A percentile compares a stretch with the other conserved stretches of the same genome.
These are phyloP conservation scores for Malurus cyaneus DNA, from an alignment of 2,113 vertebrate species.

Conservation along the genomic window DNA sequence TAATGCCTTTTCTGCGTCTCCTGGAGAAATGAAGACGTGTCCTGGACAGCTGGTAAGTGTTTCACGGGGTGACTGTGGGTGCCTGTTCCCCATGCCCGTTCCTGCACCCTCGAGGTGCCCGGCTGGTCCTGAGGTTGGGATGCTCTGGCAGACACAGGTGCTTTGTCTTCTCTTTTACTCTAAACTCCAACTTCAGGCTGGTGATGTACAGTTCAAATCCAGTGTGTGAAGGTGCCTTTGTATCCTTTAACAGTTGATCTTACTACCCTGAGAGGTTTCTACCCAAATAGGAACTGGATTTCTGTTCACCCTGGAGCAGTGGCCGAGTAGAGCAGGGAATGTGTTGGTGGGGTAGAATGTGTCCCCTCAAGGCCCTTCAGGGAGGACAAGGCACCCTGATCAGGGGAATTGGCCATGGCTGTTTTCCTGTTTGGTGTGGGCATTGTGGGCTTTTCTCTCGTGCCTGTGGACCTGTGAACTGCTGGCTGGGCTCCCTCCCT, in stretches of 20 bases:
- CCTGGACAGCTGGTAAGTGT: background rate
- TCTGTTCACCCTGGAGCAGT: rapidly evolving
- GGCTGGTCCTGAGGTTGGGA: background rate
- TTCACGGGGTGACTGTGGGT: background rate
- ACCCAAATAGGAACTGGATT: background rate
- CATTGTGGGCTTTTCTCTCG: background rate
- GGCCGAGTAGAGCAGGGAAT: background rate
- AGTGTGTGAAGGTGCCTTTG: background rate
- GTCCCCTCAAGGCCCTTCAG: background rate
- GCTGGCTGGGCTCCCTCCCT: background rate
- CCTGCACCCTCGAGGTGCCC: background rate
- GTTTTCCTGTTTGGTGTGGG: background rate
- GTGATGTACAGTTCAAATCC: background rate
- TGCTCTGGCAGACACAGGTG: background rate
- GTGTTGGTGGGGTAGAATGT: background rate
- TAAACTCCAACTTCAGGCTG: background rate
- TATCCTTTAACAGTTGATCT: background rate
- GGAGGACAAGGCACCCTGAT: background rate
- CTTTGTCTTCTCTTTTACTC: background rate
- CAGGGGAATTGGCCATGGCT: rapidly evolving
- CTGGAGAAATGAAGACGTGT: background rate
- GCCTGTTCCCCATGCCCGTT: background rate
- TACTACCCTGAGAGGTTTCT: background rate
- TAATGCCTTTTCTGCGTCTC: background rate
- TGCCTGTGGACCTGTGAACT: background rate